phyloP scores from a whole-genome alignment of 2,797 vertebrate genomes.

The Sebastes oblongus region DNA sequence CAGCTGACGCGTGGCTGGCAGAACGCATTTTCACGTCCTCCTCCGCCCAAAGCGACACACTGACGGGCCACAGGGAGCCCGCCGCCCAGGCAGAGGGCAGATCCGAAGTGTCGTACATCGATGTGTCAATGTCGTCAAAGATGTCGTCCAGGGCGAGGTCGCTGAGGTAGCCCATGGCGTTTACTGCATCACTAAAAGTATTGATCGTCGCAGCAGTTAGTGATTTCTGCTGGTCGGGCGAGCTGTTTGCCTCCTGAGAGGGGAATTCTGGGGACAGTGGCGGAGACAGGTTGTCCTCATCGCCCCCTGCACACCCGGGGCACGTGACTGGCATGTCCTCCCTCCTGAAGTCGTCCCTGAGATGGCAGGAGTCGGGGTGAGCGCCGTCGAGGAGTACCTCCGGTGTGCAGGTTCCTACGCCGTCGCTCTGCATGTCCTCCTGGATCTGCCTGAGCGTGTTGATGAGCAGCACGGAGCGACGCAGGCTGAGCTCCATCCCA shows the following conservation, averaged over 20 bases:
- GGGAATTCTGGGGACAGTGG: slow-evolving; percentile 17
- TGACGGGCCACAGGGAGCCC: slow-evolving; percentile 66
- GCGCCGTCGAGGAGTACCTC: slow-evolving; percentile 63
- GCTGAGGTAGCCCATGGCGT: slow-evolving; percentile 86
- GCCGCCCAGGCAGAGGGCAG: slow-evolving; percentile 76
- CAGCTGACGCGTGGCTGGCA: slow-evolving; percentile 73
- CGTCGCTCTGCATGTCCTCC: slow-evolving; percentile 85
- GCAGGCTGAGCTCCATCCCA: slow-evolving; percentile 87
- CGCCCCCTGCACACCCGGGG: slow-evolving; percentile 73
- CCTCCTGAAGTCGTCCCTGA: slow-evolving; percentile 75
- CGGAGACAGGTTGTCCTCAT: slow-evolving; percentile 12
- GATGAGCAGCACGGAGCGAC: slow-evolving; percentile 88
- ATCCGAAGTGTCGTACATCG: slow-evolving; percentile 89
- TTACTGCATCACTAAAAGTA: slow-evolving; percentile 85
- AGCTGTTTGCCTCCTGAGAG: slow-evolving; percentile 61
- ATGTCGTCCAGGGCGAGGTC: slow-evolving; percentile 89
- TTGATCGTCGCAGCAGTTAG: slow-evolving; percentile 66
- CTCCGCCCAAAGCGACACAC: slow-evolving; percentile 74
- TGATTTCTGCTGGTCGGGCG: slow-evolving; percentile 67
- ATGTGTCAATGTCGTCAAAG: slow-evolving; percentile 92
- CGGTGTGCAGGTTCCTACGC: slow-evolving; percentile 36
- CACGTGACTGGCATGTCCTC: slow-evolving; percentile 72
- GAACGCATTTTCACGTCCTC: slow-evolving; percentile 81
- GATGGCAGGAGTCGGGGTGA: slow-evolving; percentile 76
- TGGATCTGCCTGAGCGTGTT: slow-evolving; percentile 90